These are phyloP conservation scores for Lepeophtheirus salmonis DNA, from an alignment of 1,140 invertebrate genomes.

Conservation along the genomic window DNA sequence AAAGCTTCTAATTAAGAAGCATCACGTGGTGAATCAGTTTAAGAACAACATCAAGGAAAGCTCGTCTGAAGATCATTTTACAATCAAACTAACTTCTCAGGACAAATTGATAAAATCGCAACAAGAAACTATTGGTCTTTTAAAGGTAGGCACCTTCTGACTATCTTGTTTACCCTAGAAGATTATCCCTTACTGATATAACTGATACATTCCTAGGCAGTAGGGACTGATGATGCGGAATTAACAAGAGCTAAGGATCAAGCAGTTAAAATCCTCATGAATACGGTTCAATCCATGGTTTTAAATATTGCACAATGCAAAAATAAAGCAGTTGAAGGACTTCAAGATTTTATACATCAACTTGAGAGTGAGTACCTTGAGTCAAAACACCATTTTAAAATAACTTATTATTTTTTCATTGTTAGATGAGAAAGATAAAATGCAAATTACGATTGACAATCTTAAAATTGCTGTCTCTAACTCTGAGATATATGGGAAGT, in stretches of 20 bases:
- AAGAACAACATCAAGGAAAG: background rate
- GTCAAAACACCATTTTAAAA: background rate
- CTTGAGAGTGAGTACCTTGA: background rate
- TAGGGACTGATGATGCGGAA: background rate
- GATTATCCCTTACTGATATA: too few relatives aligned
- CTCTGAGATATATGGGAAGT: background rate
- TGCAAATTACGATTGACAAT: background rate
- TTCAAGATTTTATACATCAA: background rate
- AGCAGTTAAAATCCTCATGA: background rate
- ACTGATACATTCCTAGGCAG: background rate
- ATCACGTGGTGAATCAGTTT: background rate
- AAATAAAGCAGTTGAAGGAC: background rate
- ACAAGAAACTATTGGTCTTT: background rate
- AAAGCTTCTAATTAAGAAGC: background rate
- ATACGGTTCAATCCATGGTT: background rate
- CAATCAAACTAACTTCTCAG: background rate
- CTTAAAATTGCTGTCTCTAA: background rate
- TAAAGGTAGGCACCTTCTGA: too few relatives aligned
- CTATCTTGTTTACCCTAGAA: too few relatives aligned
- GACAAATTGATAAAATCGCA: background rate
- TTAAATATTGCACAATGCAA: background rate
- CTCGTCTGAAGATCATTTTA: background rate
- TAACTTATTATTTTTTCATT: background rate
- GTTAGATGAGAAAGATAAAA: background rate
- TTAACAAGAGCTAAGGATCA: background rate